A percentile compares a stretch with the other conserved stretches of the same genome.
Conservation (phyloP, 2,113 vertebrate genomes). For the Oreotrochilus melanogaster region DNA sequence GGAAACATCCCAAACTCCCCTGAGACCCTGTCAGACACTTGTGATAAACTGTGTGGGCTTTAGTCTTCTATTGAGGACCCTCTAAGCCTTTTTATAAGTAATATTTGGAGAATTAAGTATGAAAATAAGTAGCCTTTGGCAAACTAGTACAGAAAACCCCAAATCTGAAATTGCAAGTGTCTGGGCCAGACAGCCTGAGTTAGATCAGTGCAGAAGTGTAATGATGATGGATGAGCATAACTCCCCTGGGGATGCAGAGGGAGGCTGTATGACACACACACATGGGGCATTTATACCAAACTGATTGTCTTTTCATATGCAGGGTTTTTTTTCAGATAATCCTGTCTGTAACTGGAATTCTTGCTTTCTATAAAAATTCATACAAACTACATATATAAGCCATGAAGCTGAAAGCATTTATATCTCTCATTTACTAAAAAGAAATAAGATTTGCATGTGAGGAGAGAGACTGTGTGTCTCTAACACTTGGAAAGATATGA, state of each 20-base stretch:
- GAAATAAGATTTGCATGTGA: fast-evolving
- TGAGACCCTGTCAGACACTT: background rate
- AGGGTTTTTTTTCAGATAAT: background rate
- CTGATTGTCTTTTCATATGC: background rate
- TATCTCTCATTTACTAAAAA: background rate
- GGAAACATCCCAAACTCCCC: background rate
- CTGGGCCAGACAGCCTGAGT: background rate
- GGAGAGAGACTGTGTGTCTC: background rate
- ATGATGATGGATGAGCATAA: fast-evolving
- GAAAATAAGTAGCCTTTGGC: background rate
- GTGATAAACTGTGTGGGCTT: background rate
- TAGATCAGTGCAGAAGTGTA: background rate
- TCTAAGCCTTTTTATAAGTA: background rate
- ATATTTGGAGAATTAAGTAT: background rate
- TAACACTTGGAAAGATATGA: background rate
- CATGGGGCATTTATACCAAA: background rate
- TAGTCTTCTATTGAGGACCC: background rate
- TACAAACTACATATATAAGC: background rate
- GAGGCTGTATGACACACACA: fast-evolving
- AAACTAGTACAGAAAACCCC: background rate
- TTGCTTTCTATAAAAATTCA: background rate
- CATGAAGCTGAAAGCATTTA: background rate
- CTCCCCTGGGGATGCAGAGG: background rate
- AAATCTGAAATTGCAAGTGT: background rate
- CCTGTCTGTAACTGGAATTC: background rate